Base-by-base conservation (phyloP, 2,113 vertebrate species). In the Rallus limicola region DNA sequence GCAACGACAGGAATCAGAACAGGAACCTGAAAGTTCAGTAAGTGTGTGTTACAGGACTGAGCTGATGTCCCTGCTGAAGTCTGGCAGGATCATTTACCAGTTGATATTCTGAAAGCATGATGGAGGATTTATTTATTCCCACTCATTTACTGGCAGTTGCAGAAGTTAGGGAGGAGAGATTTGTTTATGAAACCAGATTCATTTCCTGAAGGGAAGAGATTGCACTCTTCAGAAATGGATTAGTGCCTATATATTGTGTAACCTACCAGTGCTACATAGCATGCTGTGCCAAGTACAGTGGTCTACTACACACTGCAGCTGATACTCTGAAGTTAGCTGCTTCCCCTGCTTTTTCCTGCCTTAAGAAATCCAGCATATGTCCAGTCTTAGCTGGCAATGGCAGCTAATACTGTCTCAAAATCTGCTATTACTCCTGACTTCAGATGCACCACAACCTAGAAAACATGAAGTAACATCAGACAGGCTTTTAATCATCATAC, bases 181-280 rank as follows among this genome's bases (percentile, higher is more conserved):
- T 83, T 68, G 60, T 88, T 83, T 81, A 88, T 58, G 29, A 95
- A 88, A 44, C 58, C 85, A 60, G 82, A 93, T 83, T 94, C 42
- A 90, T 46, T 93, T 93, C 82, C 82, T 71, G 72, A 81, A 60
- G 58, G 48, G 38, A 91, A 77, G 55, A 80, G 79, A 44, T 12
- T 20, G n/a, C 5, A 7, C 25, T 83, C 92, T 56, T 52, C 2
- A 5, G 60, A 86, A 86, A 83, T 29, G n/a, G 56, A 60, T 78
- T 52, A 31, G 42, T 26, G 29, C 40, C 64, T 86, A 85, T 80
- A 56, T 1, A 18, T 74, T 64, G 31, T 52, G 23, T 76, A 94
- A 93, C 42, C 65, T 86, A 31, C 7, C 48, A 18, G 23, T 71
- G 40, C 76, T 38, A 21, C 2, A 2, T 48, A 69, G 67, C 12